Percentiles rank a stretch among this genome's conserved stretches.
These are phyloP conservation scores for Sorex maritimensis DNA, from an alignment of 2,797 vertebrate species.

Conservation along the genomic window DNA sequence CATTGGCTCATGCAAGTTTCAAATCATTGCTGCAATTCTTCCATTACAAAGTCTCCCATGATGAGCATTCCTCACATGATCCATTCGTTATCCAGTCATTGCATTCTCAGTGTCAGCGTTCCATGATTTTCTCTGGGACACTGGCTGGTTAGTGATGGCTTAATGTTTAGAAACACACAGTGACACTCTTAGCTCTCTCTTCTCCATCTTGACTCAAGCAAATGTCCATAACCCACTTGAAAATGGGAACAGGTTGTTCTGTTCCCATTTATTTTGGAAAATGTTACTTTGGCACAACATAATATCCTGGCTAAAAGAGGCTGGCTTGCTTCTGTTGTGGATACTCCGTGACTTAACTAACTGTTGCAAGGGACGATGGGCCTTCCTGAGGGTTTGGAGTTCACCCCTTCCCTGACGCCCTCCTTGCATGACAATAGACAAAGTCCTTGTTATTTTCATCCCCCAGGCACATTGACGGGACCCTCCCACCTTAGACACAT, in stretches of 20 bases:
- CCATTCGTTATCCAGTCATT: not conserved
- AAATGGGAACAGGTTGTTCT: constrained; percentile 70
- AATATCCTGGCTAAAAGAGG: constrained; percentile 72
- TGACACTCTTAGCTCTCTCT: not conserved
- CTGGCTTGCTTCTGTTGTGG: constrained; percentile 50
- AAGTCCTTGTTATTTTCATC: not conserved
- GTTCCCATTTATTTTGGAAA: constrained; percentile 81
- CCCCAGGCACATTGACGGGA: not conserved
- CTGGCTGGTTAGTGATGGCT: not conserved
- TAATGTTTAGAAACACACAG: not conserved
- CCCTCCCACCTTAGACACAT: constrained; percentile 45
- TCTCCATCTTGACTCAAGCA: constrained; percentile 57
- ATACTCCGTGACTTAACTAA: constrained; percentile 49
- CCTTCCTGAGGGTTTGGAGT: constrained; percentile 42
- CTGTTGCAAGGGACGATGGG: constrained; percentile 68
- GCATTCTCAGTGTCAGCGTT: constrained; percentile 1
- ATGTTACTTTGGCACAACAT: constrained; percentile 74
- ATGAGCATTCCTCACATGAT: not conserved
- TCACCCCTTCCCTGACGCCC: constrained; percentile 45
- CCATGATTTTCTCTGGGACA: constrained; percentile 5
- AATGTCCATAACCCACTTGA: constrained; percentile 52
- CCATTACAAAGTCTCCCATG: not conserved
- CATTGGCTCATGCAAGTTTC: constrained; percentile 40
- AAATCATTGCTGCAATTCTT: not conserved
- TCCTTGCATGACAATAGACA: not conserved